These are phyloP conservation scores for Chorisops tibialis DNA, from an alignment of 2,888 invertebrate species.

Conservation along the genomic window DNA sequence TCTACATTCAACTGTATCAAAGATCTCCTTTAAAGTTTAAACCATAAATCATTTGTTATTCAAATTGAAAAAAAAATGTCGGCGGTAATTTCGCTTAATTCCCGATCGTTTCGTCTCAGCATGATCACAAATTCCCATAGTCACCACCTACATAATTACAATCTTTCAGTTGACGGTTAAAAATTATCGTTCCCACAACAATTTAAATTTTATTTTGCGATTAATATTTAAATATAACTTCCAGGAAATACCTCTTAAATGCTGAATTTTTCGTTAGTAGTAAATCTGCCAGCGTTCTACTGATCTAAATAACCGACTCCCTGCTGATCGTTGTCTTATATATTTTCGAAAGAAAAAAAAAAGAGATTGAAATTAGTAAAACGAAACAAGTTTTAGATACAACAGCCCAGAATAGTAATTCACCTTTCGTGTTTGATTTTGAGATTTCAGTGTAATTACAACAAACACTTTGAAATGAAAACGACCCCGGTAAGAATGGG, in stretches of 20 bases:
- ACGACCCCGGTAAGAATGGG: too few relatives aligned
- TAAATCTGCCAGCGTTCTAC: slow-evolving; percentile 21
- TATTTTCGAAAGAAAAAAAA: neutral
- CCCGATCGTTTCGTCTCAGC: slow-evolving; percentile 1
- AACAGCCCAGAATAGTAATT: slow-evolving; percentile 6
- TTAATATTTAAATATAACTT: neutral
- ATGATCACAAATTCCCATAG: slow-evolving; percentile 6
- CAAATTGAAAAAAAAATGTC: too few relatives aligned
- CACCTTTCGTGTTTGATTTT: slow-evolving; percentile 25
- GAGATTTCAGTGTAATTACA: slow-evolving; percentile 14
- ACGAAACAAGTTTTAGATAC: neutral
- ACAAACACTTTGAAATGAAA: too few relatives aligned
- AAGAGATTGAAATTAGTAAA: neutral
- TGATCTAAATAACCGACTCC: slow-evolving; percentile 19
- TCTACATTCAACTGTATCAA: too few relatives aligned
- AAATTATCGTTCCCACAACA: too few relatives aligned
- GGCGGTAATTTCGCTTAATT: too few relatives aligned
- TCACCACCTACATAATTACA: slow-evolving; percentile 11
- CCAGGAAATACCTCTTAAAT: slow-evolving; percentile 18
- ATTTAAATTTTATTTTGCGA: too few relatives aligned
- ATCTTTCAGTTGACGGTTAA: too few relatives aligned
- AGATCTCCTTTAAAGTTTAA: too few relatives aligned
- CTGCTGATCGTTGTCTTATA: slow-evolving; percentile 10
- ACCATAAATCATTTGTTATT: too few relatives aligned
- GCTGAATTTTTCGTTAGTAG: neutral